A percentile compares a stretch with the other conserved stretches of the same genome.
Conservation (phyloP, 2,113 vertebrate genomes). For the Tetrax tetrax region DNA sequence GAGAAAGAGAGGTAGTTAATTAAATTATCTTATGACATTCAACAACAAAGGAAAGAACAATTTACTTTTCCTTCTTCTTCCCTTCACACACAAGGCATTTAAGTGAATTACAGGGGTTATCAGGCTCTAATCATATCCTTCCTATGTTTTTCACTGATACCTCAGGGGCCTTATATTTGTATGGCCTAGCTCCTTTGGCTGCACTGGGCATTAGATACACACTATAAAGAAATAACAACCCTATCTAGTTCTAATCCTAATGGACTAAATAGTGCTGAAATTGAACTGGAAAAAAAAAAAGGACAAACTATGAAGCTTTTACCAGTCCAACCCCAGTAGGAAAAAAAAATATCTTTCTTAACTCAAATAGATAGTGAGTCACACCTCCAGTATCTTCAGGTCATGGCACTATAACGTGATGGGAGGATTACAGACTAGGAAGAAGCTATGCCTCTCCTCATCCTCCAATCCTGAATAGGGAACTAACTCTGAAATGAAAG, state of each 20-base stretch:
- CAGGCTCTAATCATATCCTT: rapidly evolving
- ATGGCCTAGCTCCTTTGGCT: not conserved
- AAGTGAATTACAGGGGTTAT: not conserved
- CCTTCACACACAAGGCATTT: not conserved
- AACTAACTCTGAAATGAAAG: not conserved
- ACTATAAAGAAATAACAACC: not conserved
- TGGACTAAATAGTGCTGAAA: not conserved
- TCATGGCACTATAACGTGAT: not conserved
- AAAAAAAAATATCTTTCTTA: not conserved
- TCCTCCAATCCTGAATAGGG: not conserved
- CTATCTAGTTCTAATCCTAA: not conserved
- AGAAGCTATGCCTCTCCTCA: not conserved
- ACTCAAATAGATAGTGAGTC: not conserved
- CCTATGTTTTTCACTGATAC: not conserved
- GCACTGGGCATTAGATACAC: not conserved
- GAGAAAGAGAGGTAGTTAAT: not conserved
- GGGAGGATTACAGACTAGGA: not conserved
- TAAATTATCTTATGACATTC: not conserved
- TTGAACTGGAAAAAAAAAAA: not conserved
- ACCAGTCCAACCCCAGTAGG: not conserved
- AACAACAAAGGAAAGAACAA: not conserved
- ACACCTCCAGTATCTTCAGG: not conserved
- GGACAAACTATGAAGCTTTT: not conserved
- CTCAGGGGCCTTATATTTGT: not conserved
- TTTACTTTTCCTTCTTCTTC: not conserved